Percentiles rank a stretch among this genome's conserved stretches.
phyloP scores from a whole-genome alignment of 2,797 vertebrate genomes.

The Amphiprion clarkii region DNA sequence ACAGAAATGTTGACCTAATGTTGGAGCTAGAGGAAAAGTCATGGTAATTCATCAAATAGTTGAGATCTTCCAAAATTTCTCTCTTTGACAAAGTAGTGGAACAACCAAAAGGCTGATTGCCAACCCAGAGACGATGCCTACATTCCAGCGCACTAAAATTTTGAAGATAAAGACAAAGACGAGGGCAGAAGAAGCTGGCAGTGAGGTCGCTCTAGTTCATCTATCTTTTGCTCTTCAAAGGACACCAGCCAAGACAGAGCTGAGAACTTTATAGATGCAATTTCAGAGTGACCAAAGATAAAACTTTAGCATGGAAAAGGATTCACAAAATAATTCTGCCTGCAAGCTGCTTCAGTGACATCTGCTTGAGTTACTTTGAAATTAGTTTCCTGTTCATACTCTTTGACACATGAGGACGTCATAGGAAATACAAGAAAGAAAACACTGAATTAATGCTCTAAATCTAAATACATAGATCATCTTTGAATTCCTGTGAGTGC shows the following conservation, averaged over 20 bases:
- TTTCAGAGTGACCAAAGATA: slow-evolving; percentile 10
- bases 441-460: background rate
- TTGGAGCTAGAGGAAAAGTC: background rate
- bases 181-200: background rate
- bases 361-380: background rate
- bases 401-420: background rate
- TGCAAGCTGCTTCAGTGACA: background rate
- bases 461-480: background rate
- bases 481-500: background rate
- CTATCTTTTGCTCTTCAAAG: background rate
- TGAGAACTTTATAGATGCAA: slow-evolving; percentile 1
- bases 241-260: background rate
- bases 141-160: background rate
- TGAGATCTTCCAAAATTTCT: too few relatives aligned
- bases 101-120: background rate
- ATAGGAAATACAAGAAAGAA: background rate
- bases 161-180: background rate
- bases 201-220: background rate
- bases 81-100: background rate
- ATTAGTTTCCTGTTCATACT: background rate
- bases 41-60: background rate
- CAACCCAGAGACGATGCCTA: too few relatives aligned
- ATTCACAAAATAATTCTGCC: background rate
- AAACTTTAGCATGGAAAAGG: background rate
- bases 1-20: background rate